Conservation (phyloP, 2,113 vertebrate genomes). For the Ptilonorhynchus violaceus region DNA sequence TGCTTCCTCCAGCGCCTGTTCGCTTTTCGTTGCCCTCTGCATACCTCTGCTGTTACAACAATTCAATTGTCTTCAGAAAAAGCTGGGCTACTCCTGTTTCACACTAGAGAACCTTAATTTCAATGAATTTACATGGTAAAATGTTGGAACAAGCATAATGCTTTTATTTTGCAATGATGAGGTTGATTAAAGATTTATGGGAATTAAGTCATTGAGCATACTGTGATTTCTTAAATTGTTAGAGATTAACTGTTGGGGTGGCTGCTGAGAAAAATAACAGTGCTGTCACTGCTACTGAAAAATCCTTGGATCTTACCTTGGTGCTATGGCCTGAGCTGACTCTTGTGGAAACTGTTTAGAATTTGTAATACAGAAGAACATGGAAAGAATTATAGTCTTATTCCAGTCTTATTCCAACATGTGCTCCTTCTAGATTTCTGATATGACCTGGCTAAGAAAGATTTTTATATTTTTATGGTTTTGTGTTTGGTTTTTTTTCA, state of each 20-base stretch:
- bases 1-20: not conserved
- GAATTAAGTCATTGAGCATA: not conserved
- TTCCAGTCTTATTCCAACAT: not conserved
- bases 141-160: not conserved
- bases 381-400: not conserved
- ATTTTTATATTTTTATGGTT: fast-evolving
- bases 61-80: not conserved
- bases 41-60: not conserved
- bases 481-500: not conserved
- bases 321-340: not conserved
- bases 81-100: not conserved
- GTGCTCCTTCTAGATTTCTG: not conserved
- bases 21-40: not conserved
- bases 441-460: not conserved
- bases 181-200: not conserved
- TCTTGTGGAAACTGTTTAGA: not conserved
- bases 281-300: not conserved
- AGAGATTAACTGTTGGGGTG: not conserved
- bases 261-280: not conserved
- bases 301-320: not conserved
- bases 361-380: not conserved
- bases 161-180: not conserved
- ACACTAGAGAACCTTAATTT: not conserved
- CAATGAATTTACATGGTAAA: not conserved
- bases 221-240: not conserved